These are phyloP conservation scores for Enteromius afrohamiltoni DNA, from an alignment of 2,797 vertebrate species.

Conservation along the genomic window DNA sequence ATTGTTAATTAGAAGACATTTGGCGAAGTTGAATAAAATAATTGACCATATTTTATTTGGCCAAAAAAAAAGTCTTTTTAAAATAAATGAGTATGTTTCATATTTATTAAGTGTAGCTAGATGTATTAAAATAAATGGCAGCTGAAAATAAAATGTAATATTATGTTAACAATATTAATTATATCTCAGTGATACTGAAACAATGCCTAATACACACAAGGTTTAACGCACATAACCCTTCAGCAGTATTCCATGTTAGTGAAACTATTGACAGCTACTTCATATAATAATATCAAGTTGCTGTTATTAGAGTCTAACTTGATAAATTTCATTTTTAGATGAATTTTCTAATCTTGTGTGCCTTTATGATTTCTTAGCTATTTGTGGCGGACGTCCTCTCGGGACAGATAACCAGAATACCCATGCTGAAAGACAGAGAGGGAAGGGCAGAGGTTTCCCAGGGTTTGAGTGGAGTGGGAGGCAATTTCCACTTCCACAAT, in stretches of 20 bases:
- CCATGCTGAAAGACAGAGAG: slow-evolving; percentile 94
- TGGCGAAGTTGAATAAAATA: neutral
- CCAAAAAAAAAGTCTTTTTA: too few relatives aligned
- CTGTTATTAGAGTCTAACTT: neutral
- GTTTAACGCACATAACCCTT: neutral
- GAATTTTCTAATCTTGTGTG: neutral
- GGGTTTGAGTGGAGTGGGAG: slow-evolving; percentile 55
- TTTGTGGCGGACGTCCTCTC: slow-evolving; percentile 95
- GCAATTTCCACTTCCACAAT: slow-evolving; percentile 64
- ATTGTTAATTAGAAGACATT: neutral
- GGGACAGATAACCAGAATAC: slow-evolving; percentile 94
- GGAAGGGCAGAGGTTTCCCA: slow-evolving; percentile 67
- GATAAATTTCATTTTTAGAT: neutral
- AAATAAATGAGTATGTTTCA: too few relatives aligned
- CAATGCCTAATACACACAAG: neutral
- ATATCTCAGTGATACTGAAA: neutral
- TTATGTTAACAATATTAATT: neutral
- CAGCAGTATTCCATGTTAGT: neutral
- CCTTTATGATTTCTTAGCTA: slow-evolving; percentile 74
- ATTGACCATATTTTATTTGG: neutral
- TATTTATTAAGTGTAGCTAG: too few relatives aligned
- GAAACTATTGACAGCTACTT: neutral
- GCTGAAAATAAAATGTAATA: neutral
- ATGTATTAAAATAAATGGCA: too few relatives aligned
- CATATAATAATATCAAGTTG: too few relatives aligned